A percentile compares a stretch with the other conserved stretches of the same genome.
Evolutionary conservation across 2,113 vertebrate species (phyloP).

Genomic region (Astur gentilis): DNA sequence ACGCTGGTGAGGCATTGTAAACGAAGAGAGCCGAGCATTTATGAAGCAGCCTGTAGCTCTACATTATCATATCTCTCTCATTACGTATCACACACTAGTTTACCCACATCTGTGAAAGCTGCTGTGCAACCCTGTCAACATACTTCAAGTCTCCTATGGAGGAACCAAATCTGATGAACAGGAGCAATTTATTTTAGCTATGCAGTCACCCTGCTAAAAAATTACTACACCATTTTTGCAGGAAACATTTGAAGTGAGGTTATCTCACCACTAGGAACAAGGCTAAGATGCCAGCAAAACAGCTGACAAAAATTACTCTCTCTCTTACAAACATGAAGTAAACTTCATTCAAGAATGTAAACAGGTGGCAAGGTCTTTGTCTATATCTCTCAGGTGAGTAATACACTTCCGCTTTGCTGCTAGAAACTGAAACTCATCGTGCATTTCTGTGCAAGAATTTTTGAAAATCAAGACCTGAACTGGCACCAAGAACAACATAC

Average conservation of each 20-base stretch:
- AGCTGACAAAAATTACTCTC: neutral
- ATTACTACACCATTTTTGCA: neutral
- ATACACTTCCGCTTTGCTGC: neutral
- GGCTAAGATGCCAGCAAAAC: neutral
- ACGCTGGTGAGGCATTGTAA: neutral
- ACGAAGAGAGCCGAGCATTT: neutral
- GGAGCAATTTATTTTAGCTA: neutral
- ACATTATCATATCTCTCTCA: neutral
- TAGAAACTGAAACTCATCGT: neutral
- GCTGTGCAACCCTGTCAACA: neutral
- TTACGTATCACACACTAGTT: neutral
- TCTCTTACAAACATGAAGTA: neutral
- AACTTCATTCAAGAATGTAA: neutral
- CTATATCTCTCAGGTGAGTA: neutral
- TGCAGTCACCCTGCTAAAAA: neutral
- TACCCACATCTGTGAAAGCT: neutral
- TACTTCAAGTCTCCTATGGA: neutral
- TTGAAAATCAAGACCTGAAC: neutral
- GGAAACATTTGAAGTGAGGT: neutral
- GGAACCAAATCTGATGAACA: neutral
- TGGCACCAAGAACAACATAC: constrained; percentile 13
- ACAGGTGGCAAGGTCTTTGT: neutral
- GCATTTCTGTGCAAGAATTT: neutral
- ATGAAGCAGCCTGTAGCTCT: neutral
- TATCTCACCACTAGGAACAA: neutral